Conservation (phyloP, 2,797 vertebrate species). For the Sphenopsis melanotis region DNA sequence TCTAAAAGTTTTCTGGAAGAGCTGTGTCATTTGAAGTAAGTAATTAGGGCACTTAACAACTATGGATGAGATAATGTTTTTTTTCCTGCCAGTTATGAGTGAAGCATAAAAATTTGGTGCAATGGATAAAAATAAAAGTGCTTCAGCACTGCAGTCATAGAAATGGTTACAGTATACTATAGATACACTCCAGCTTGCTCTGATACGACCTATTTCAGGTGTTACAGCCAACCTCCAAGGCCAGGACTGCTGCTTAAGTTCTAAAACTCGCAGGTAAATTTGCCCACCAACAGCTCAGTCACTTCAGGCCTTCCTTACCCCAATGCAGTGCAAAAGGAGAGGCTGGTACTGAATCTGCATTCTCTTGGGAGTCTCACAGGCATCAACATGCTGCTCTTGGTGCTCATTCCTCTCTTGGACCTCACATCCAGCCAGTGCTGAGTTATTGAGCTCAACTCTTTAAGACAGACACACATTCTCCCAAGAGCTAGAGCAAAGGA, state of each 20-base stretch:
- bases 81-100: not conserved
- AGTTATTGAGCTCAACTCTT: not conserved
- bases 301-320: not conserved
- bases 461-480: not conserved
- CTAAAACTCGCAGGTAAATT: not conserved
- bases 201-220: not conserved
- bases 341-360: not conserved
- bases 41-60: not conserved
- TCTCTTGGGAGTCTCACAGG: fast-evolving
- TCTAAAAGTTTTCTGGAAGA: not conserved
- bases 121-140: not conserved
- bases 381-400: fast-evolving
- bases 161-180: not conserved
- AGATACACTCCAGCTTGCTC: not conserved
- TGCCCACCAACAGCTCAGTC: not conserved
- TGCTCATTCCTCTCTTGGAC: not conserved
- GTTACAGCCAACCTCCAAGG: not conserved
- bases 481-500: not conserved
- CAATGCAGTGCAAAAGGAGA: not conserved
- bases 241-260: not conserved
- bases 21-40: not conserved
- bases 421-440: fast-evolving
- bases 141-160: not conserved
- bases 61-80: not conserved
- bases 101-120: not conserved